phyloP scores from a whole-genome alignment of 2,888 invertebrate genomes.

The Steinernema scapterisci region DNA sequence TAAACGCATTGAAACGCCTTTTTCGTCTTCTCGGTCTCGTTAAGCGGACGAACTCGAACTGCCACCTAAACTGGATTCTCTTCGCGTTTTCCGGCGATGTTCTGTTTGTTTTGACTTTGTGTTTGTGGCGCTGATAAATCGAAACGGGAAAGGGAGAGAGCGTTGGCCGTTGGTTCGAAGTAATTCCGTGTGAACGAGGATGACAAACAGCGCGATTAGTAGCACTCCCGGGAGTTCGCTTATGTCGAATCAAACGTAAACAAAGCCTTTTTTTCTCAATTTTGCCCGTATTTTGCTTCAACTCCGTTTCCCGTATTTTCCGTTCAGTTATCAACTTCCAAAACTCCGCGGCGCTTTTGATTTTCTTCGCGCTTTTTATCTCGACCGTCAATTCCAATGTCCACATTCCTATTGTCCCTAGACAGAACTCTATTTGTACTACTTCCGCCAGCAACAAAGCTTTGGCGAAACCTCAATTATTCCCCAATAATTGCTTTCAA shows the following conservation, averaged over 20 bases:
- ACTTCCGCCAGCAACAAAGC: neutral
- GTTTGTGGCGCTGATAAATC: neutral
- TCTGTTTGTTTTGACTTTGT: too few species aligned
- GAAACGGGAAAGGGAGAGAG: neutral
- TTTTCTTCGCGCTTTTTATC: neutral
- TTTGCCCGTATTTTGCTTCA: neutral
- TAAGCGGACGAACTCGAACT: constrained; percentile 84
- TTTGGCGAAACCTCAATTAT: neutral
- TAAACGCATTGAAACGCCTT: constrained; percentile 77
- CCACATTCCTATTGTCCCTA: too few species aligned
- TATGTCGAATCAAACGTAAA: constrained; percentile 9
- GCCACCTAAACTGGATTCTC: constrained; percentile 75
- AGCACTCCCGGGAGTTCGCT: constrained; percentile 6
- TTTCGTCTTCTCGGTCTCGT: constrained; percentile 75
- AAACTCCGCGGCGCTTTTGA: neutral
- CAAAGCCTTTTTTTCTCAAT: neutral
- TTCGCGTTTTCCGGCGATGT: too few species aligned
- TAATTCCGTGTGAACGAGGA: neutral
- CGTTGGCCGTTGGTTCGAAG: neutral
- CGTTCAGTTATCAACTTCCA: neutral
- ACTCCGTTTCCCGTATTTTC: neutral
- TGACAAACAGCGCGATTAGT: constrained; percentile 17
- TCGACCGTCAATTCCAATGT: neutral
- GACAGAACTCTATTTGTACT: neutral
- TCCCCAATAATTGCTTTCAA: neutral